phyloP scores from a whole-genome alignment of 2,888 invertebrate genomes.

The Rhagophthalmus giganteus region DNA sequence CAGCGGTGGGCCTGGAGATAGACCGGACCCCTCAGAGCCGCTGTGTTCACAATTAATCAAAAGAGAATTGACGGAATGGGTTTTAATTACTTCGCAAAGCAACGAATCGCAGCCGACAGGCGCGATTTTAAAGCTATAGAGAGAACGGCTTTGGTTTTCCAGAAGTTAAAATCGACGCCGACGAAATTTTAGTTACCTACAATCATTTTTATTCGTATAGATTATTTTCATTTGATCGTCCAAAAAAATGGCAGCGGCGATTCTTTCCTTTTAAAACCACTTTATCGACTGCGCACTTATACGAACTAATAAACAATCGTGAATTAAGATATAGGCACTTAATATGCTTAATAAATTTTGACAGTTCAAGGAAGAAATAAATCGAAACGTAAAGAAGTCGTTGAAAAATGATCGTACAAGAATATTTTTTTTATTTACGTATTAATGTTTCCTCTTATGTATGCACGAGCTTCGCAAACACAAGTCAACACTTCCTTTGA shows the following conservation, averaged over 20 bases:
- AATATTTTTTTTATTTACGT: too few species aligned
- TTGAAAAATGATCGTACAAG: neutral
- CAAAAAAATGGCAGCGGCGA: too few species aligned
- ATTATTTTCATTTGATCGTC: neutral
- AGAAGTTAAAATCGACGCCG: constrained; percentile 19
- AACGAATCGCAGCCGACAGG: constrained; percentile 34
- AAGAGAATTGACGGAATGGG: constrained; percentile 56
- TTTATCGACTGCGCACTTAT: too few species aligned
- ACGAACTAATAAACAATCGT: neutral
- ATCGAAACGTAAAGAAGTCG: neutral
- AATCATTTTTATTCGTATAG: neutral
- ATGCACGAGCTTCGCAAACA: neutral
- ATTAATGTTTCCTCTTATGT: neutral
- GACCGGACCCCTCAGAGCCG: constrained; percentile 42
- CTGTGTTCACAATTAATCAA: constrained; percentile 56
- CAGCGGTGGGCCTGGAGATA: constrained; percentile 46
- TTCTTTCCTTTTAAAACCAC: too few species aligned
- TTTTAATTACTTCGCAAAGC: constrained; percentile 54
- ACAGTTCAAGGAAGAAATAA: neutral
- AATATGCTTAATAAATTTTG: too few species aligned
- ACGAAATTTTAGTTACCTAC: constrained; percentile 11
- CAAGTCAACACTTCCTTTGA: neutral
- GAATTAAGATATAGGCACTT: too few species aligned
- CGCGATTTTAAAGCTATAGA: constrained; percentile 28
- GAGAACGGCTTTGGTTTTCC: constrained; percentile 21